These are phyloP conservation scores for Parazoanthus darwini DNA, from an alignment of 92 coral and sea anemone genomes.

Conservation along the genomic window DNA sequence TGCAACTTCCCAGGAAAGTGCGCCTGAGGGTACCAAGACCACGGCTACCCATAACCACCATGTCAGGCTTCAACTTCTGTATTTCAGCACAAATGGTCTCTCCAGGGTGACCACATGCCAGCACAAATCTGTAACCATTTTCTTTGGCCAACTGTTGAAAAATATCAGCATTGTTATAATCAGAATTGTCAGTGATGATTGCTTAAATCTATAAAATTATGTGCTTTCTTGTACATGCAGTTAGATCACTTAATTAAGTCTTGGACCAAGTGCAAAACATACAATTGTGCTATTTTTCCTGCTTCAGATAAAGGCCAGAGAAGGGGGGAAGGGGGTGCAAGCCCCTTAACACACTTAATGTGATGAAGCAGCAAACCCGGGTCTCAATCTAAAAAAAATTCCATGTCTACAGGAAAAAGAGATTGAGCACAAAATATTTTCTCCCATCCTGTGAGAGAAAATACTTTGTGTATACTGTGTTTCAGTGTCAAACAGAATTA, in stretches of 20 bases:
- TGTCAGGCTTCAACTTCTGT: neutral
- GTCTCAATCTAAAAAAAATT: too few species aligned
- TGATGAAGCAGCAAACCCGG: too few species aligned
- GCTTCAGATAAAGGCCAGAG: too few species aligned
- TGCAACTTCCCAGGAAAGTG: conserved; percentile 31
- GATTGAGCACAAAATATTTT: too few species aligned
- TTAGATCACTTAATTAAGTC: too few species aligned
- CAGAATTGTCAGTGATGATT: neutral
- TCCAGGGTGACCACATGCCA: conserved; percentile 11
- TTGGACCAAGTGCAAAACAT: neutral
- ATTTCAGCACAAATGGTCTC: conserved; percentile 29
- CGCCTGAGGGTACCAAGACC: conserved; percentile 30
- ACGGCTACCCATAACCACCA: conserved; percentile 39
- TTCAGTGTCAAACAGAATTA: too few species aligned
- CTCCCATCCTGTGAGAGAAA: too few species aligned
- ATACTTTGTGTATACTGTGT: too few species aligned
- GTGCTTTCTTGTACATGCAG: neutral
- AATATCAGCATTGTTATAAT: neutral
- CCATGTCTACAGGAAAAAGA: too few species aligned
- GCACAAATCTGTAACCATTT: neutral
- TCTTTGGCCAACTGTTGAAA: conserved; percentile 3
- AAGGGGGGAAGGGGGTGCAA: too few species aligned
- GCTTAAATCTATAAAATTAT: neutral
- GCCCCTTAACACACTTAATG: too few species aligned
- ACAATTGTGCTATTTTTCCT: too few species aligned